phyloP scores from a whole-genome alignment of 1,140 invertebrate species.

The Penaeus japonicus region DNA sequence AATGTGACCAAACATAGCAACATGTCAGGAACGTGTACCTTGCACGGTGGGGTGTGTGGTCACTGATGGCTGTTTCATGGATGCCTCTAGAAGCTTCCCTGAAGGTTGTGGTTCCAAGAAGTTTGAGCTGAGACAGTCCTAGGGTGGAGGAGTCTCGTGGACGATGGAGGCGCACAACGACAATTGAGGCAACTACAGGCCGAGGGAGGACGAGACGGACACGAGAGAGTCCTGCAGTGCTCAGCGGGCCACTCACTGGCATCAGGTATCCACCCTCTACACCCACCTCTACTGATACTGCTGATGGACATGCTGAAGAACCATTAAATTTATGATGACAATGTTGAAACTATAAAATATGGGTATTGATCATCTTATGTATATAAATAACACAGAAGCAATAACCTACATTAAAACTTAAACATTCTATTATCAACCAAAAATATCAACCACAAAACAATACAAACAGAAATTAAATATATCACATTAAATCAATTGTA shows the following conservation, averaged over 20 bases:
- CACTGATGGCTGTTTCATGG: constrained; percentile 63
- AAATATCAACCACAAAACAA: background rate
- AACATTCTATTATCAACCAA: background rate
- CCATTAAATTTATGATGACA: background rate
- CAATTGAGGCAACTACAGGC: constrained; percentile 76
- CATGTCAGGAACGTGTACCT: constrained; percentile 64
- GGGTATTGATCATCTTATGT: constrained; percentile 35
- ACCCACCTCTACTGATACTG: constrained; percentile 83
- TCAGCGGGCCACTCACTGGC: constrained; percentile 76
- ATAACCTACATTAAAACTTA: too few relatives aligned
- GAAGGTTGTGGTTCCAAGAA: constrained; percentile 82
- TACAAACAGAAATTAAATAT: background rate
- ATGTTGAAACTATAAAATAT: background rate
- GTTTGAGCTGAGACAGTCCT: constrained; percentile 84
- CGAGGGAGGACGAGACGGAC: constrained; percentile 82
- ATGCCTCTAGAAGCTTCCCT: constrained; percentile 67
- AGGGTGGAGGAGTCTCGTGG: constrained; percentile 87
- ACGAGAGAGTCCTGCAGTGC: constrained; percentile 84
- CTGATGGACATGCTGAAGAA: constrained; percentile 81
- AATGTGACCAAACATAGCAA: too few relatives aligned
- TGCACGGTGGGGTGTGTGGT: constrained; percentile 59
- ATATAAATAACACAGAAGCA: background rate
- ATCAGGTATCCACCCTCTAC: constrained; percentile 68
- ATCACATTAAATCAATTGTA: too few relatives aligned
- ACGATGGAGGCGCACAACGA: constrained; percentile 76